Evolutionary conservation across 2,797 vertebrate species (phyloP).

Genomic region (Cryptoprocta ferox): DNA sequence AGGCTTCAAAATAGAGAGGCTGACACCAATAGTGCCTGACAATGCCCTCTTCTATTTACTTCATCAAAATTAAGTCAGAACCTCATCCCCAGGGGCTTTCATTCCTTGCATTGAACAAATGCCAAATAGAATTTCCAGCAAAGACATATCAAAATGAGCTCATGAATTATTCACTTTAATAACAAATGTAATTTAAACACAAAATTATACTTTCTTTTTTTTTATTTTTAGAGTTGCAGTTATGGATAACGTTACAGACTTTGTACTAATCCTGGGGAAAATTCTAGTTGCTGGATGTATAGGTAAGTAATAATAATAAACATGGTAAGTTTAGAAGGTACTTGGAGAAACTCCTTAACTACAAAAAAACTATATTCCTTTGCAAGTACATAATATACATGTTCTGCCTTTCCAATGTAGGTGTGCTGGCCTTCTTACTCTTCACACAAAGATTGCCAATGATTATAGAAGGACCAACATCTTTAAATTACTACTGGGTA

Average conservation of each 20-base stretch:
- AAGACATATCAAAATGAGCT: conserved; percentile 11
- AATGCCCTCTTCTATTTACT: neutral
- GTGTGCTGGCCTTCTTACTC: conserved; percentile 95
- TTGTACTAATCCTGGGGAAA: conserved; percentile 96
- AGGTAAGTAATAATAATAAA: conserved; percentile 88
- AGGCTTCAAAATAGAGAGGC: neutral
- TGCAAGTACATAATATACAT: neutral
- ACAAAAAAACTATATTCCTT: neutral
- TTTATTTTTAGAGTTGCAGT: conserved; percentile 91
- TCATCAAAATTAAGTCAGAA: conserved; percentile 35
- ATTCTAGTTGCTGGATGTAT: conserved; percentile 95
- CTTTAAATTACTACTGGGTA: conserved; percentile 96
- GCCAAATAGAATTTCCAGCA: conserved; percentile 41
- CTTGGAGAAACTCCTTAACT: neutral
- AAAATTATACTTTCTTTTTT: conserved; percentile 63
- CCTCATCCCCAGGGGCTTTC: neutral
- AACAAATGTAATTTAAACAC: conserved; percentile 17
- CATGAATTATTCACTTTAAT: neutral
- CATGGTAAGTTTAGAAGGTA: neutral
- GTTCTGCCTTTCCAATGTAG: conserved; percentile 84
- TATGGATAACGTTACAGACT: conserved; percentile 97
- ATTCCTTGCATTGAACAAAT: neutral
- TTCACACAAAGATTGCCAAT: conserved; percentile 93
- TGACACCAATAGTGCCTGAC: neutral
- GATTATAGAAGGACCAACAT: conserved; percentile 91